These are phyloP conservation scores for Ctenicera cuprea DNA, from an alignment of 2,888 invertebrate species.

Conservation along the genomic window DNA sequence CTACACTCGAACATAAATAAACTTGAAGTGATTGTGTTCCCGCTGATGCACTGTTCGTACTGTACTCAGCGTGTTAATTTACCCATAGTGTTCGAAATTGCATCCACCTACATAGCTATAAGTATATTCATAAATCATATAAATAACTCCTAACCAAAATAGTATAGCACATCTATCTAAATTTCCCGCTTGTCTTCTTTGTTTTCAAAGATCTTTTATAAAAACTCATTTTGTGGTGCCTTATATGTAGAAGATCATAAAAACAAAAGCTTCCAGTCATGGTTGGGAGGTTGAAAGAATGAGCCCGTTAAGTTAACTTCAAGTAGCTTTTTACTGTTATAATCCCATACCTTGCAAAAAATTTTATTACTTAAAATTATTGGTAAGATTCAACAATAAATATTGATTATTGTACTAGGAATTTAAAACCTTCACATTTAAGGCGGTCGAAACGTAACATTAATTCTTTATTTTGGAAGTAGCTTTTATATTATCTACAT, in stretches of 20 bases:
- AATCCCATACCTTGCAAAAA: too few relatives aligned
- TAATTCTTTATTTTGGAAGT: too few relatives aligned
- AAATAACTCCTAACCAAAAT: slow-evolving; percentile 32
- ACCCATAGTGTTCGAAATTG: slow-evolving; percentile 3
- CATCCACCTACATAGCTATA: slow-evolving; percentile 25
- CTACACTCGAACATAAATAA: background rate
- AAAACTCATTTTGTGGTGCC: slow-evolving; percentile 28
- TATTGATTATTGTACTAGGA: too few relatives aligned
- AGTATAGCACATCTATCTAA: slow-evolving; percentile 34
- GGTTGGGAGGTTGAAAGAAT: background rate
- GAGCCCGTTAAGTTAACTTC: background rate
- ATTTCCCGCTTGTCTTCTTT: slow-evolving; percentile 42
- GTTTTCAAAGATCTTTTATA: slow-evolving; percentile 23
- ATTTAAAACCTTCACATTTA: too few relatives aligned
- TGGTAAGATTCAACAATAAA: too few relatives aligned
- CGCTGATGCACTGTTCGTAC: background rate
- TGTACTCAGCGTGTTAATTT: background rate
- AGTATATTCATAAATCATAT: slow-evolving; percentile 34
- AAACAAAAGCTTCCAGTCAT: slow-evolving; percentile 12
- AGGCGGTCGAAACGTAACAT: too few relatives aligned
- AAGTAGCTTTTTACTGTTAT: background rate
- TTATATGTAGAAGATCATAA: slow-evolving; percentile 28
- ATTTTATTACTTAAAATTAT: too few relatives aligned
- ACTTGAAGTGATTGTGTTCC: background rate
- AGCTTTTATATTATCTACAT: too few relatives aligned